Percentiles rank a stretch among this genome's conserved stretches.
These are phyloP conservation scores for Scaeva pyrastri DNA, from an alignment of 2,888 invertebrate genomes.

Conservation along the genomic window DNA sequence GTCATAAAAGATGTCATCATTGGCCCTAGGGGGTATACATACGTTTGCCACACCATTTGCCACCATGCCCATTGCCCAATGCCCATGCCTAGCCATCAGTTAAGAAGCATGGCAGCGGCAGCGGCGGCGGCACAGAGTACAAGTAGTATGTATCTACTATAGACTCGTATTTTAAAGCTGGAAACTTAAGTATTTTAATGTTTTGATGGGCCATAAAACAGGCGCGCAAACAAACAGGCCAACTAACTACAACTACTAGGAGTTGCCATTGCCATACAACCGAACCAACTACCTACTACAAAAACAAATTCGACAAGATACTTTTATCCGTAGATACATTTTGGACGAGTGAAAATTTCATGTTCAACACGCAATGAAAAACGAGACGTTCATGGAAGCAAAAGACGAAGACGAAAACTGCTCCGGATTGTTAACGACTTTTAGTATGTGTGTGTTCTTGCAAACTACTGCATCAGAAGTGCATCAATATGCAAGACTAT, in stretches of 20 bases:
- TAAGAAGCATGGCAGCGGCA: neutral
- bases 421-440: constrained; percentile 63
- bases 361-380: constrained; percentile 70
- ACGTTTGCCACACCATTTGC: constrained; percentile 7
- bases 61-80: no score
- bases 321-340: constrained; percentile 7
- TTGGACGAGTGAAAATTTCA: constrained; percentile 39
- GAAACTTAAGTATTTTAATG: constrained; percentile 45
- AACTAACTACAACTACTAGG: neutral
- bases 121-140: neutral
- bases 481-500: constrained; percentile 31
- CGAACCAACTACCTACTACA: neutral
- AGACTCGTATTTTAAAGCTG: constrained; percentile 24
- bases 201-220: constrained; percentile 31
- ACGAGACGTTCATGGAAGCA: no score
- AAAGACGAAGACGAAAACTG: constrained; percentile 61
- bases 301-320: neutral
- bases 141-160: no score
- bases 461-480: constrained; percentile 24
- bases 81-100: no score
- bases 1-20: constrained; percentile 72
- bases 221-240: constrained; percentile 49
- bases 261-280: neutral
- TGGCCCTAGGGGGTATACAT: constrained; percentile 53
- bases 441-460: neutral